Evolutionary conservation across 2,888 invertebrate species (phyloP), one percentile per base, ranked within the genome.

Genomic region (Nemotelus nigrinus): DNA sequence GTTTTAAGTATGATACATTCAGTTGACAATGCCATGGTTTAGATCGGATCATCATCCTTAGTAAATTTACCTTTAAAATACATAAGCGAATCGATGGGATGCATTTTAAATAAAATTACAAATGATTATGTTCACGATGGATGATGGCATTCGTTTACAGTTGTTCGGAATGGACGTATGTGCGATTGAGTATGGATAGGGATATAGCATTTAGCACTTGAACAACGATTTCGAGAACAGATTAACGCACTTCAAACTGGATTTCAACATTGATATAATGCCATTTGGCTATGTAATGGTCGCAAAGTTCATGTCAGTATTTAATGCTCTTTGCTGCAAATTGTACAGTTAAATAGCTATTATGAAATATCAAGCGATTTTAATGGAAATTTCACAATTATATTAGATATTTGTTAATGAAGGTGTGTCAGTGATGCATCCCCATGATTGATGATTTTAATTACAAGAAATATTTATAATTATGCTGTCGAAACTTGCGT

Each of bases 211-310:
- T 58, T 65, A 63, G 58, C 68, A 77, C 77, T 77, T 68, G 68
- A 77, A 77, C 70, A 77, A 79, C 76, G 78, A 79, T 79, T 78
- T 78, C 71, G 78, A 79, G 76, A 76, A 65, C 78, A 75, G 79
- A 79, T 79, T 79, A 79, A 64, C 60, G 76, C 78, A 79, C 79
- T 79, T 68, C 45, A 79, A 79, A 78, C 74, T 48, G 78, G 74
- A 78, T 79, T 79, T 76, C 79, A 77, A 57, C 68, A 70, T 64
- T 76, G 44, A 71, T 71, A 76, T 64, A 65, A 48, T 53, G 53
- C 78, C 68, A 71, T 78, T 41, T 25, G 5, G 25, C 0, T 25
- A 25, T 25, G 25, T 1, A 25, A 25, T 25, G 25, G 25, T 25
- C 25, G 1, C 25, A 25, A 25, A 25, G 25, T 25, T 25, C 25